These are phyloP conservation scores for Drosophila jambulina DNA, from an alignment of 1,140 invertebrate species.

Conservation along the genomic window DNA sequence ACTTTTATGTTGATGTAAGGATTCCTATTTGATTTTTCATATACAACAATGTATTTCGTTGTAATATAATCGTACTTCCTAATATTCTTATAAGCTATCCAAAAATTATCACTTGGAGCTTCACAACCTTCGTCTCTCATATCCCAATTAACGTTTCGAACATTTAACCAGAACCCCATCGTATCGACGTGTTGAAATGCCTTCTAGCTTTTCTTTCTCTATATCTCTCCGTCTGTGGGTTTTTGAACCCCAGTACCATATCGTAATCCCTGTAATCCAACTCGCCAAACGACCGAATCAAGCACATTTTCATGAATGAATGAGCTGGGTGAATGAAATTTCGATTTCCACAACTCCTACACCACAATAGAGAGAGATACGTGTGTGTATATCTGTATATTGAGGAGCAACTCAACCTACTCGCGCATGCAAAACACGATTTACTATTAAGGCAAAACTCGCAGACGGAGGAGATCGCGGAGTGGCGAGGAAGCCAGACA, in stretches of 20 bases:
- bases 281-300: constrained; percentile 64
- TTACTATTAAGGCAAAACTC: constrained; percentile 80
- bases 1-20: too few relatives aligned
- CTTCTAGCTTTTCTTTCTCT: constrained; percentile 1
- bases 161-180: constrained; percentile 52
- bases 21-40: too few relatives aligned
- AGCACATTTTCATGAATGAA: constrained; percentile 75
- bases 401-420: constrained; percentile 56
- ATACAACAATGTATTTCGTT: not conserved
- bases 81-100: not conserved
- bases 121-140: constrained; percentile 36
- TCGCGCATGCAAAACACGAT: constrained; percentile 82
- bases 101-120: not conserved
- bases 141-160: constrained; percentile 59
- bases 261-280: constrained; percentile 45
- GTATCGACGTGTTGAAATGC: constrained; percentile 70
- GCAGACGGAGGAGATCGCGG: constrained; percentile 51
- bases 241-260: constrained; percentile 23
- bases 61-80: not conserved
- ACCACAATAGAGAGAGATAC: constrained; percentile 23
- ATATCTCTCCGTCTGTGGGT: not conserved
- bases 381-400: not conserved
- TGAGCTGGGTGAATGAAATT: constrained; percentile 36
- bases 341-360: constrained; percentile 61
- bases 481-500: constrained; percentile 37